phyloP scores from a whole-genome alignment of 1,140 invertebrate genomes.

The Drosophila trapezifrons region DNA sequence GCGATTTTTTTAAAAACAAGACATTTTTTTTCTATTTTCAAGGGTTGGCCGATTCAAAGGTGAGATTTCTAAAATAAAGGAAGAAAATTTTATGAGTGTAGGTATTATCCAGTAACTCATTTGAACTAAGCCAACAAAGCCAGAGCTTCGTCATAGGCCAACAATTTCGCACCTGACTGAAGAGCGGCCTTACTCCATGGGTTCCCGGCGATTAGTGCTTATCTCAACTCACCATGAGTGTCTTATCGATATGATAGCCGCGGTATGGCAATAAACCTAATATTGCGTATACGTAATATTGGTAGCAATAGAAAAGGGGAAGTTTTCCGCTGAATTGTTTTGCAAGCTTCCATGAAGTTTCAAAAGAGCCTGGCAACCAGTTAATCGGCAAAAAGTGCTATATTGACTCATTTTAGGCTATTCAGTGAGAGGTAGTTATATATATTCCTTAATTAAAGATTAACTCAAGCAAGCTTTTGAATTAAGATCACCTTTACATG shows the following conservation, averaged over 20 bases:
- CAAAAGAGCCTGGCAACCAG: background rate
- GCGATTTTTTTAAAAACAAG: no score
- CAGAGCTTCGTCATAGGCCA: background rate
- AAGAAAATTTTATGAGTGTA: no score
- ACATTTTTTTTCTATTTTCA: no score
- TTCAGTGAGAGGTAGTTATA: background rate
- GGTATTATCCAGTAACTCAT: background rate
- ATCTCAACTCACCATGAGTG: background rate
- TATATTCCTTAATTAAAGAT: no score
- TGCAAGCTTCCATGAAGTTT: background rate
- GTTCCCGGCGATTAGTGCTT: background rate
- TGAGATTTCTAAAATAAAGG: no score
- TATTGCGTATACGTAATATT: constrained; percentile 4
- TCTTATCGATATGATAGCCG: constrained; percentile 16
- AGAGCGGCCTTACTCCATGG: background rate
- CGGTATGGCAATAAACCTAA: constrained; percentile 17
- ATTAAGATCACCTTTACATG: no score
- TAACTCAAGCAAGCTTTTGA: no score
- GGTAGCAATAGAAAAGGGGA: constrained; percentile 13
- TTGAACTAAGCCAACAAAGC: background rate
- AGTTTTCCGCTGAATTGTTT: constrained; percentile 10
- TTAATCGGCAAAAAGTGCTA: background rate
- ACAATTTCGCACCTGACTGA: constrained; percentile 1
- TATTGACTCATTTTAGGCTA: background rate
- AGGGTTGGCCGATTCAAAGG: no score